Evolutionary conservation across 2,113 vertebrate genomes (phyloP).

Genomic region (Pholis gunnellus): DNA sequence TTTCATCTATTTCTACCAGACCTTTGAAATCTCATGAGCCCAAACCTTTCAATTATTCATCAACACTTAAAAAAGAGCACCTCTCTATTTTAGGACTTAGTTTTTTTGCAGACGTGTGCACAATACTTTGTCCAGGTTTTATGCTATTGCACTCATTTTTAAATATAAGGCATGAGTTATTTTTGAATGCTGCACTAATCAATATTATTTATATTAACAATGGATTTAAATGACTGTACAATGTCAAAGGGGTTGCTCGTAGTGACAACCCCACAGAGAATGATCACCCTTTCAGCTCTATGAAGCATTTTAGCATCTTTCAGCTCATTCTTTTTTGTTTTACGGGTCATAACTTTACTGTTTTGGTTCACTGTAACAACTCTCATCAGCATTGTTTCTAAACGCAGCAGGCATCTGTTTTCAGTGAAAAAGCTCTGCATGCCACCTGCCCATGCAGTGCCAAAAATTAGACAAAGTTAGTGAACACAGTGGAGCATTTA

Average conservation of each 20-base stretch:
- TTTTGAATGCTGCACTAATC: not conserved
- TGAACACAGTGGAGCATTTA: not conserved
- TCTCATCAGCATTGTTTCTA: not conserved
- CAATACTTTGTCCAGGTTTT: conserved; percentile 35
- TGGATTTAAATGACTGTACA: not conserved
- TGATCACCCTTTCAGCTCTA: not conserved
- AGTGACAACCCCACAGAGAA: not conserved
- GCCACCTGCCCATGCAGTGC: not conserved
- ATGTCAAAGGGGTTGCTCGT: not conserved
- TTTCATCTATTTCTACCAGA: conserved; percentile 59
- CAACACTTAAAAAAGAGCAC: conserved; percentile 19
- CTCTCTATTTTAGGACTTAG: conserved; percentile 46
- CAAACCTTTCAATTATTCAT: conserved; percentile 63
- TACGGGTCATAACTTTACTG: not conserved
- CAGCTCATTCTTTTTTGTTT: not conserved
- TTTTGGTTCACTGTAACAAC: not conserved
- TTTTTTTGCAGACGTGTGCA: conserved; percentile 42
- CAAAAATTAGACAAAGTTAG: not conserved
- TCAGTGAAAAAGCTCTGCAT: not conserved
- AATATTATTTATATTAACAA: not conserved
- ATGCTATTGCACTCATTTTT: not conserved
- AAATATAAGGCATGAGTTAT: not conserved
- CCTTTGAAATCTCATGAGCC: conserved; percentile 63
- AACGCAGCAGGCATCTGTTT: not conserved
- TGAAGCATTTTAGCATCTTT: not conserved